Percentiles rank a stretch among this genome's conserved stretches.
Conservation (phyloP, 1,140 invertebrate species). For the Pachypeltis micranthus region DNA sequence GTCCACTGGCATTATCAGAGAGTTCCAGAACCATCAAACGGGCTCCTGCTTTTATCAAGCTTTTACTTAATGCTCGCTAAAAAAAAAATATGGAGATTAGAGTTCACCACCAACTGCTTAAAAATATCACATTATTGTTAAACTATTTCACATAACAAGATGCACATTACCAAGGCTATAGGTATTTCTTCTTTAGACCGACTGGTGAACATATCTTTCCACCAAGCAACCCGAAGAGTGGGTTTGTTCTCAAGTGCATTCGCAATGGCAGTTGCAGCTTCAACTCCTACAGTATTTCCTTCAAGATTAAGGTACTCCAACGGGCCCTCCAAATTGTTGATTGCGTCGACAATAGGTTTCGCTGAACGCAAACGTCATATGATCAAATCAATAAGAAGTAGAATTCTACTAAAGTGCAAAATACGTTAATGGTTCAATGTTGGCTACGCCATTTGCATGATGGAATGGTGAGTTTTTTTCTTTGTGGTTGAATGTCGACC, state of each 20-base stretch:
- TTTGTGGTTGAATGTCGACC: background rate
- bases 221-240: constrained; percentile 68
- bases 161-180: constrained; percentile 53
- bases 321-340: constrained; percentile 42
- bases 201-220: constrained; percentile 95
- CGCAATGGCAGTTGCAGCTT: constrained; percentile 72
- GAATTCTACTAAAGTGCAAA: constrained; percentile 7
- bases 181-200: constrained; percentile 93
- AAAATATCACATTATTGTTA: background rate
- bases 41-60: constrained; percentile 66
- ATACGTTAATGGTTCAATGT: background rate
- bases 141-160: too few species aligned
- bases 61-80: constrained; percentile 63
- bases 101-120: background rate
- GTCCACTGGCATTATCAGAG: constrained; percentile 97
- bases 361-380: constrained; percentile 37
- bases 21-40: constrained; percentile 77
- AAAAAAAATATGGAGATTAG: too few species aligned
- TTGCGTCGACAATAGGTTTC: constrained; percentile 48
- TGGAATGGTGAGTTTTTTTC: background rate
- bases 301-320: constrained; percentile 69
- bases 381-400: constrained; percentile 21
- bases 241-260: constrained; percentile 62
- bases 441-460: background rate
- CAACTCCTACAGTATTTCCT: constrained; percentile 85